Base-by-base conservation (phyloP, 2,797 vertebrate genomes). In the Rhynchotus rufescens region DNA sequence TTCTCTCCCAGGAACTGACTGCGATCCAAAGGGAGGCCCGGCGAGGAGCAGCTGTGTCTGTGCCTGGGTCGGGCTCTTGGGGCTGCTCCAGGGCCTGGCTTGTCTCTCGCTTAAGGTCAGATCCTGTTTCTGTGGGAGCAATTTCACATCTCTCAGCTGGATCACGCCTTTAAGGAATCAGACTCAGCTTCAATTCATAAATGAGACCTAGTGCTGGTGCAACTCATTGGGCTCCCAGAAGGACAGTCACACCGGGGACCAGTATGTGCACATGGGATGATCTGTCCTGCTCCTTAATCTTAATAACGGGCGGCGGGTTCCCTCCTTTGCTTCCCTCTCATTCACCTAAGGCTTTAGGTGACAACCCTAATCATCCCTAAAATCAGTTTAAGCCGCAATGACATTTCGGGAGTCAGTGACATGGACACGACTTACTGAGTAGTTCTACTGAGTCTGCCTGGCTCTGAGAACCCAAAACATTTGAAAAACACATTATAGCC, bases 1-100 rank as follows among this genome's bases (percentile, higher is more conserved):
- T 65, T 57, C 64, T 57, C 83, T 84, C 52, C 11, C 23, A 17
- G 72, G 81, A 22, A 20, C 76, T 61, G 57, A 36, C 5, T 52
- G 26, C 13, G 57, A 6, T 16, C 59, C 82, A 32, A 30, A 10
- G 2, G 1, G 5, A 52, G 64, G 73, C 86, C 32, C 73, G 68
- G 47, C 9, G 61, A 75, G 78, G 59, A 71, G 72, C 30, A 68
- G 71, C 86, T 71, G 54, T 44, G 40, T 30, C 78, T 36, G 44
- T 61, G 72, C 71, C 75, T 60, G 52, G 11, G 40, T 30, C 40
- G 10, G 23, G 62, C 59, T n/a, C 2, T 0, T 38, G 25, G 66
- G 87, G 76, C 88, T 89, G 66, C 77, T 93, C 80, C 91, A 87
- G 30, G 7, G 32, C 64, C 77, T 76, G 87, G 16, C 45, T 85